Evolutionary conservation across 1,140 invertebrate genomes (phyloP).

Genomic region (Vanessa tameamea): DNA sequence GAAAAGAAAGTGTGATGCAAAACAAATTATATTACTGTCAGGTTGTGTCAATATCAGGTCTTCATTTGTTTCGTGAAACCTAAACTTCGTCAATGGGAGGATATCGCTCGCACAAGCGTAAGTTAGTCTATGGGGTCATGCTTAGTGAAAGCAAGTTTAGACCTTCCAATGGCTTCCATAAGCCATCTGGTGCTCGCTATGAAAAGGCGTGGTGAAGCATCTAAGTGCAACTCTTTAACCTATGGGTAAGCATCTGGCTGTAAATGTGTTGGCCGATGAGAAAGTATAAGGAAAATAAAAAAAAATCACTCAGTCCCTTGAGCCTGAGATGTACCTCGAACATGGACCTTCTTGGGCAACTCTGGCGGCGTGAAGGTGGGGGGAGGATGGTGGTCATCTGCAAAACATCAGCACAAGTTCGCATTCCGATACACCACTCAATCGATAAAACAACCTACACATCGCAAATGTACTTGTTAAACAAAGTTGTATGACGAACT

Average conservation of each 20-base stretch:
- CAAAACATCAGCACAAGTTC: slow-evolving; percentile 89
- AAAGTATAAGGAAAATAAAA: slow-evolving; percentile 47
- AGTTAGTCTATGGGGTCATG: slow-evolving; percentile 59
- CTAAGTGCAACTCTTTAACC: slow-evolving; percentile 71
- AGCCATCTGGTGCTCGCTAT: slow-evolving; percentile 67
- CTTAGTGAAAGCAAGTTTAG: slow-evolving; percentile 59
- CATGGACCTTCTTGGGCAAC: slow-evolving; percentile 97
- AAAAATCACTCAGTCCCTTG: slow-evolving; percentile 68
- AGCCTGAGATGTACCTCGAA: slow-evolving; percentile 89
- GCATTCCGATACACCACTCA: slow-evolving; percentile 81
- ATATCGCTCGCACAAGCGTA: slow-evolving; percentile 48
- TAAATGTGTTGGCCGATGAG: slow-evolving; percentile 72
- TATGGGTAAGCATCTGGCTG: slow-evolving; percentile 68
- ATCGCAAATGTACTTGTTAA: slow-evolving; percentile 47
- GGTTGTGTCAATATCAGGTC: slow-evolving; percentile 21
- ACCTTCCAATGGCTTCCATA: slow-evolving; percentile 47
- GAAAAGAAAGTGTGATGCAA: slow-evolving; percentile 55
- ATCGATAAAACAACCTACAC: slow-evolving; percentile 64
- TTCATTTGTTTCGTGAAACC: slow-evolving; percentile 12
- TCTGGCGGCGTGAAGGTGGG: slow-evolving; percentile 97
- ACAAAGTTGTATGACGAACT: slow-evolving; percentile 41
- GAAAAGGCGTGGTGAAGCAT: slow-evolving; percentile 77
- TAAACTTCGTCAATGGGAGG: slow-evolving; percentile 29
- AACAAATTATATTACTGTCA: slow-evolving; percentile 44
- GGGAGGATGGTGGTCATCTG: slow-evolving; percentile 96